These are phyloP conservation scores for Hesperophylax magnus DNA, from an alignment of 1,140 invertebrate genomes.

Conservation along the genomic window DNA sequence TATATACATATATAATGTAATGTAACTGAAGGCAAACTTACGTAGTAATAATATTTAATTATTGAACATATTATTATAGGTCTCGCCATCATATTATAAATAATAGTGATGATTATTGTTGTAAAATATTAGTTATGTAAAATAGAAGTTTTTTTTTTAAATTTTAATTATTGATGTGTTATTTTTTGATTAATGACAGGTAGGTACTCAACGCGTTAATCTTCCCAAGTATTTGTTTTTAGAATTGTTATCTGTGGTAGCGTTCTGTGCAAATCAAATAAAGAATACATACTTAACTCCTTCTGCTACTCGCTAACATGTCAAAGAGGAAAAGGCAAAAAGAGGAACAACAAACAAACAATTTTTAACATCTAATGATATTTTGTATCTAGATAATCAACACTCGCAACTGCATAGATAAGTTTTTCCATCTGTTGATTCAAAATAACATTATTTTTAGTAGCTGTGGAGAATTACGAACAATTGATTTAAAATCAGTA, in stretches of 20 bases:
- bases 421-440: no score
- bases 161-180: neutral
- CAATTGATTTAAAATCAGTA: no score
- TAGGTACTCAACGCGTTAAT: neutral
- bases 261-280: constrained; percentile 27
- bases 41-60: constrained; percentile 1
- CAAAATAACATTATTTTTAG: no score
- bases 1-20: neutral
- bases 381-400: no score
- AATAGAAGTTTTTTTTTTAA: neutral
- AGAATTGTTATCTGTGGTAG: constrained; percentile 15
- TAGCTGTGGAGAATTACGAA: no score
- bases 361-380: no score
- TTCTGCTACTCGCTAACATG: no score
- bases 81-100: constrained; percentile 1
- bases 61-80: neutral
- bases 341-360: no score
- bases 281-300: neutral
- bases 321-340: no score
- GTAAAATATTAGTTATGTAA: neutral
- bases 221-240: constrained; percentile 16
- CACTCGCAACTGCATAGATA: no score
- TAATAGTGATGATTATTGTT: constrained; percentile 5
- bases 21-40: neutral
- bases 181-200: no score